These are phyloP conservation scores for Drosophila rellima DNA, from an alignment of 2,888 invertebrate genomes.

Conservation along the genomic window DNA sequence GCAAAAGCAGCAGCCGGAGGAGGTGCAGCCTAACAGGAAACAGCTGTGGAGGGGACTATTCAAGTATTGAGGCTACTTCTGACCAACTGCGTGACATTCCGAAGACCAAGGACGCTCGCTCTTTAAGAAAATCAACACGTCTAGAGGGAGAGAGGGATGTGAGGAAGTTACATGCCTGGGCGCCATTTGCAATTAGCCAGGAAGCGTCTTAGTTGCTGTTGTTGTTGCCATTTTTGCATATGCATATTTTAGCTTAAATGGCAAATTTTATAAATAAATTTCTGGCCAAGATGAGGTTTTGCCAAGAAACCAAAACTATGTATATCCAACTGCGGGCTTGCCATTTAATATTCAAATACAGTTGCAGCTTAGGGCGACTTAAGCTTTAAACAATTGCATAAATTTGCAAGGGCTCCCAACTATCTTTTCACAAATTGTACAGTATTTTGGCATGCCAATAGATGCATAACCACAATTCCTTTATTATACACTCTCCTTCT, in stretches of 20 bases:
- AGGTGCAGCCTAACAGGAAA: conserved; percentile 29
- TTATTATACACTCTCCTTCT: background rate
- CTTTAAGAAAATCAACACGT: conserved; percentile 48
- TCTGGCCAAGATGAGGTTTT: conserved; percentile 5
- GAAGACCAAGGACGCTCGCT: conserved; percentile 48
- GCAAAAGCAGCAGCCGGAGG: conserved; percentile 25
- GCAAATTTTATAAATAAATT: conserved; percentile 44
- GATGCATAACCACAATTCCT: conserved; percentile 1
- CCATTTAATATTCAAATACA: conserved; percentile 43
- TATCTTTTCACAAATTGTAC: background rate
- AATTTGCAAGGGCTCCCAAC: conserved; percentile 16
- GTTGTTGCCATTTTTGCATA: conserved; percentile 39
- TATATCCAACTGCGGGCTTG: conserved; percentile 1
- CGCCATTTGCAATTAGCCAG: conserved; percentile 67
- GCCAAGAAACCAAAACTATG: conserved; percentile 5
- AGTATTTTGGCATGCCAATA: background rate
- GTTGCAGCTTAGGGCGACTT: conserved; percentile 26
- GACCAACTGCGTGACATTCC: conserved; percentile 68
- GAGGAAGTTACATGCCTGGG: conserved; percentile 38
- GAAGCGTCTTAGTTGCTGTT: conserved; percentile 15
- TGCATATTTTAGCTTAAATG: conserved; percentile 56
- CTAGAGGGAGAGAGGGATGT: background rate
- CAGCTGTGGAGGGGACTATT: conserved; percentile 35
- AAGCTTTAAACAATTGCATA: conserved; percentile 37
- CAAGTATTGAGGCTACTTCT: conserved; percentile 16